Percentiles rank a stretch among this genome's conserved stretches.
phyloP scores from a whole-genome alignment of 2,888 invertebrate genomes.

The Pristionchus entomophagus region DNA sequence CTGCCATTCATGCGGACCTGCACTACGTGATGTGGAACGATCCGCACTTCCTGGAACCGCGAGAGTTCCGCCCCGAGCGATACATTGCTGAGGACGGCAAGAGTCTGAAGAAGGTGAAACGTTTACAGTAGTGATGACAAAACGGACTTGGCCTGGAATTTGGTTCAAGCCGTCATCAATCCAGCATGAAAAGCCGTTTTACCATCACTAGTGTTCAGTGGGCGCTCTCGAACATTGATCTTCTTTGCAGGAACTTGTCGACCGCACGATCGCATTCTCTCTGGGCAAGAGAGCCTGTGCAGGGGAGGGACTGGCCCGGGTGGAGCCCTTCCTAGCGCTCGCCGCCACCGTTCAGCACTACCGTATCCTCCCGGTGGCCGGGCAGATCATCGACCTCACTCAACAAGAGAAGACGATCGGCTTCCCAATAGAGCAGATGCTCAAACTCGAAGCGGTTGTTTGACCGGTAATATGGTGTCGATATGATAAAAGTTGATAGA shows the following conservation, averaged over 20 bases:
- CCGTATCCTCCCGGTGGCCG: neutral
- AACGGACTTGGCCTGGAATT: no score
- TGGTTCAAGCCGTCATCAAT: no score
- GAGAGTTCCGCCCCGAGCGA: neutral
- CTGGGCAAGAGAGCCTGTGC: neutral
- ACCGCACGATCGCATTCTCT: neutral
- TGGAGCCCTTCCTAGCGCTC: neutral
- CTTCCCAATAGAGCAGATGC: no score
- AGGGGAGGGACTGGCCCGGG: neutral
- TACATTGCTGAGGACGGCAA: constrained; percentile 7
- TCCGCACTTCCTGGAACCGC: neutral
- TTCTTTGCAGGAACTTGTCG: neutral
- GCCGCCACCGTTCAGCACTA: no score
- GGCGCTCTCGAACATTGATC: no score
- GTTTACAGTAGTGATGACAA: no score
- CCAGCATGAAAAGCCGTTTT: neutral
- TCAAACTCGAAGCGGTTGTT: no score
- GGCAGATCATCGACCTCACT: neutral
- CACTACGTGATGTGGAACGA: constrained; percentile 15
- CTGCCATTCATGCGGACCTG: neutral
- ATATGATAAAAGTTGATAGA: no score
- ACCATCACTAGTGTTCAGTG: neutral
- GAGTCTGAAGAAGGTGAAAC: neutral
- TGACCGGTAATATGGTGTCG: no score
- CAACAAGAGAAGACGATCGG: neutral